These are phyloP conservation scores for Trichonephila clavipes DNA, from an alignment of 1,140 invertebrate genomes.

Conservation along the genomic window DNA sequence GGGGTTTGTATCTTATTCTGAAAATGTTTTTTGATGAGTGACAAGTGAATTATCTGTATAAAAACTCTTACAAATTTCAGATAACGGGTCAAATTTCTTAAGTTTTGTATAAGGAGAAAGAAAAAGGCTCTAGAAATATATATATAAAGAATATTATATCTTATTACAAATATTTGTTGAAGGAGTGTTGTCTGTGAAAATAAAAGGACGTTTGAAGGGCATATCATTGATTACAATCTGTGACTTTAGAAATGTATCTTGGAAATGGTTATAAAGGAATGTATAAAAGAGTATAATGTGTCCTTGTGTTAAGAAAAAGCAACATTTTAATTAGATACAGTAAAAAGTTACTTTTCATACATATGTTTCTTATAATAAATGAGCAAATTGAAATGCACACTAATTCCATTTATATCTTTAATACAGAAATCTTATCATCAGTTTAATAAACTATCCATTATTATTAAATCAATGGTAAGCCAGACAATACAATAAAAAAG, in stretches of 20 bases:
- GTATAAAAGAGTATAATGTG: too few relatives aligned
- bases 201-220: neutral
- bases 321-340: too few relatives aligned
- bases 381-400: too few relatives aligned
- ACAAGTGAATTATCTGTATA: neutral
- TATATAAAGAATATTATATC: neutral
- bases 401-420: too few relatives aligned
- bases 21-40: neutral
- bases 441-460: too few relatives aligned
- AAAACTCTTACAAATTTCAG: neutral
- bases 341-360: too few relatives aligned
- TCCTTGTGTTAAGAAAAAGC: too few relatives aligned
- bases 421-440: too few relatives aligned
- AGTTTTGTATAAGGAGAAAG: neutral
- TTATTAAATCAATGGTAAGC: too few relatives aligned
- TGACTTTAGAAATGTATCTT: neutral
- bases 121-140: neutral
- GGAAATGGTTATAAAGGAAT: too few relatives aligned
- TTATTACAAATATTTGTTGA: neutral
- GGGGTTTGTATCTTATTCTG: neutral
- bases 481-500: too few relatives aligned
- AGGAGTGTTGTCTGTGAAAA: neutral
- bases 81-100: neutral
- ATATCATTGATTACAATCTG: neutral
- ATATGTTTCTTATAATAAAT: too few relatives aligned